These are phyloP conservation scores for Hyles vespertilio DNA, from an alignment of 1,140 invertebrate genomes.

Conservation along the genomic window DNA sequence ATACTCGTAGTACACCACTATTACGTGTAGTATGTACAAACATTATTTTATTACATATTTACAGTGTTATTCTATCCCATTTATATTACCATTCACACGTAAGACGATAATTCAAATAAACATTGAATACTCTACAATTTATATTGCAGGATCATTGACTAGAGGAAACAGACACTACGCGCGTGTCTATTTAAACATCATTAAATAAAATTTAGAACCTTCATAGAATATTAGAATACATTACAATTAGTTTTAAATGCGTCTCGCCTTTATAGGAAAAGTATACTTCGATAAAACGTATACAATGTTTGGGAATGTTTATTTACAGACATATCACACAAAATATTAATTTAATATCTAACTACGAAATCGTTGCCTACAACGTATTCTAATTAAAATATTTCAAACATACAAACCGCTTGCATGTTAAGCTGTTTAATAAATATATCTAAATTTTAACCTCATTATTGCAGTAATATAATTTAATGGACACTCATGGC, in stretches of 20 bases:
- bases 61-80: conserved; percentile 27
- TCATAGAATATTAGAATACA: no score
- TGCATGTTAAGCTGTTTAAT: conserved; percentile 23
- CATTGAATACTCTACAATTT: not conserved
- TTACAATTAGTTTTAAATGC: not conserved
- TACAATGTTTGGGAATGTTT: conserved; percentile 32
- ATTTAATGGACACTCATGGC: conserved; percentile 43
- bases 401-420: conserved; percentile 13
- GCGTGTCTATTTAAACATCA: not conserved
- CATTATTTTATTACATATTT: conserved; percentile 53
- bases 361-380: conserved; percentile 4
- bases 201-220: no score
- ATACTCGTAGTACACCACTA: conserved; percentile 61
- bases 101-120: no score
- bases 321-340: conserved; percentile 45
- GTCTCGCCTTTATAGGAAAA: not conserved
- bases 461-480: conserved; percentile 36
- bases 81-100: conserved; percentile 2
- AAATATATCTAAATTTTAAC: conserved; percentile 34
- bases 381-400: conserved; percentile 3
- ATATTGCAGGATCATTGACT: not conserved
- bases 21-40: conserved; percentile 58
- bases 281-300: conserved; percentile 43
- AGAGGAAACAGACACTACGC: no score
- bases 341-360: conserved; percentile 20